Evolutionary conservation across 1,140 invertebrate genomes (phyloP), one percentile per base, ranked within the genome.

Genomic region (Cotesia glomerata): DNA sequence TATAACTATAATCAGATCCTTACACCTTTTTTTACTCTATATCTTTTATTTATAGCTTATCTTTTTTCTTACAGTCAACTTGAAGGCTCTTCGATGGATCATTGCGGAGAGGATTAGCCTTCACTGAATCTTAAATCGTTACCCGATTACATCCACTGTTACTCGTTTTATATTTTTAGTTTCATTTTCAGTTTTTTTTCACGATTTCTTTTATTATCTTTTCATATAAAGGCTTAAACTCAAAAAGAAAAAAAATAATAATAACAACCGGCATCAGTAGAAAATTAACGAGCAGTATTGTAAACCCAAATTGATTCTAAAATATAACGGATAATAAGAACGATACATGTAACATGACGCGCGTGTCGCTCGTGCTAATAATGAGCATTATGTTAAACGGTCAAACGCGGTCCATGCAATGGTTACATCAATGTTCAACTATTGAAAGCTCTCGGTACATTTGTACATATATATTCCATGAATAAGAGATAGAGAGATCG

Each of bases 241-340:
- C 0, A 45, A 45, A 8, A 45, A 45, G 7, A 45, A 45, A 0
- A 45, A 45, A 0, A 45, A 45, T 45, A 45, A 45, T 45, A 45
- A 45, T 45, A 45, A 45, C 8, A 45, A 11, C n/a, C 14, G 3
- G 16, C 52, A 13, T 13, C 14, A 18, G 16, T 18, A 18, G 39
- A 51, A 65, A 64, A 77, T 80, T 80, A 82, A 82, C 80, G 81
- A 82, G 75, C 69, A 63, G 70, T 52, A 81, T 81, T 82, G 79
- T 80, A 75, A 76, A 52, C 36, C 77, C 80, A 77, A 81, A 82
- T 80, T 80, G 81, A 82, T 81, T 79, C 66, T 18, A 63, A 75
- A 73, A 76, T 76, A 34, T 35, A 67, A 66, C 52, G 56, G 72
- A 26, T 26, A 26, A 26, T 26, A 26, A 26, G 26, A 74, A 67